Conservation (phyloP, 1,140 invertebrate species). For the Cyclargus thomasi region DNA sequence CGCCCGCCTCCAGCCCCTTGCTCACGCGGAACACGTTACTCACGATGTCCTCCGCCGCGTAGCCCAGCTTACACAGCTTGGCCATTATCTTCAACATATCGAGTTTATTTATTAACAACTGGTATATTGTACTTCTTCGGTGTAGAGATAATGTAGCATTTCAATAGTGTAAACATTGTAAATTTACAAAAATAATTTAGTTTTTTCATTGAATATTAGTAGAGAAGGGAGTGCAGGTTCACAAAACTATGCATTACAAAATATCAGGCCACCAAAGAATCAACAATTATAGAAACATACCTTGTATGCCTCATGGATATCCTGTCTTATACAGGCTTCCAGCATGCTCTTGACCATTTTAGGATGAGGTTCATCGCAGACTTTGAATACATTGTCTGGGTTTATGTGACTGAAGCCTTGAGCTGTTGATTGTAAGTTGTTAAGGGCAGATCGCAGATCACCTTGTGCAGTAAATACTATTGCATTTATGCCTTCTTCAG, state of each 20-base stretch:
- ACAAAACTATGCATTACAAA: too few species aligned
- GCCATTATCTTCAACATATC: constrained; percentile 79
- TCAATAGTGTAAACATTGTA: too few species aligned
- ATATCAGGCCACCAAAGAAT: too few species aligned
- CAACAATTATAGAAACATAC: constrained; percentile 47
- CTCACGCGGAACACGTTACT: constrained; percentile 95
- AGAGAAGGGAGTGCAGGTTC: too few species aligned
- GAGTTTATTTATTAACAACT: too few species aligned
- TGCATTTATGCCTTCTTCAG: constrained; percentile 96
- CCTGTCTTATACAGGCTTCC: constrained; percentile 85
- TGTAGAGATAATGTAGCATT: too few species aligned
- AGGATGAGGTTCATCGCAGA: constrained; percentile 99
- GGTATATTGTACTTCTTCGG: too few species aligned
- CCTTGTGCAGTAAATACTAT: constrained; percentile 99
- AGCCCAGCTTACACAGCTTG: constrained; percentile 94
- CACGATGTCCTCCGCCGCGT: constrained; percentile 97
- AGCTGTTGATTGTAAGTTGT: constrained; percentile 98
- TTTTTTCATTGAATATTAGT: too few species aligned
- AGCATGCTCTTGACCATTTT: constrained; percentile 95
- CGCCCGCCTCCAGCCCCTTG: constrained; percentile 89
- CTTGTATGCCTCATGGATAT: constrained; percentile 92
- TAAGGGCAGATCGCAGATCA: constrained; percentile 97
- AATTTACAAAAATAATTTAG: too few species aligned
- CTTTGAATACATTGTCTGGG: constrained; percentile 98
- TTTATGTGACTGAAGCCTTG: constrained; percentile 96